phyloP scores from a whole-genome alignment of 2,797 vertebrate species.

The Galagoides demidoff region DNA sequence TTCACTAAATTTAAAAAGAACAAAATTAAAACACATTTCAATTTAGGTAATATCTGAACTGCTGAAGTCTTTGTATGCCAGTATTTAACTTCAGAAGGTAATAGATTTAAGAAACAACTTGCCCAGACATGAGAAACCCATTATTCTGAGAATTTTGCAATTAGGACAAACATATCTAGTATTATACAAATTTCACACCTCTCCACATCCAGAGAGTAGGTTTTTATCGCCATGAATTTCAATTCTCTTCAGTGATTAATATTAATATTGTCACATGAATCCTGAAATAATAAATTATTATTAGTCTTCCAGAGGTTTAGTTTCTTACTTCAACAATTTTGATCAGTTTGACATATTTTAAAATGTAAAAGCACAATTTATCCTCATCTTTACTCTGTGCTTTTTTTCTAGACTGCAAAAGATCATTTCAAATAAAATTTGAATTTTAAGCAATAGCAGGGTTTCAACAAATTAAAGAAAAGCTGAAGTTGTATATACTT shows the following conservation, averaged over 20 bases:
- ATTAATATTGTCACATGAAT: conserved; percentile 45
- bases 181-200: conserved; percentile 68
- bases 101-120: conserved; percentile 48
- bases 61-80: not conserved
- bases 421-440: conserved; percentile 31
- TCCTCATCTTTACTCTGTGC: not conserved
- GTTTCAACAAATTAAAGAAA: conserved; percentile 9
- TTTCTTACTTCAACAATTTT: conserved; percentile 31
- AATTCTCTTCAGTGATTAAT: conserved; percentile 57
- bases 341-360: conserved; percentile 8
- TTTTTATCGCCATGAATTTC: conserved; percentile 52
- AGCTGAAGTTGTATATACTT: not conserved
- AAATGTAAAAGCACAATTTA: conserved; percentile 30
- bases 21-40: conserved; percentile 53
- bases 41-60: conserved; percentile 23
- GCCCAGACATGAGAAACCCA: conserved; percentile 22
- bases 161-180: conserved; percentile 64
- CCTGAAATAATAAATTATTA: conserved; percentile 17
- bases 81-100: conserved; percentile 38
- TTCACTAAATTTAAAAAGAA: conserved; percentile 50
- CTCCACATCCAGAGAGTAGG: not conserved
- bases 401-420: not conserved
- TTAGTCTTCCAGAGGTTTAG: conserved; percentile 27
- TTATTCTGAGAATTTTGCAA: conserved; percentile 63
- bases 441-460: conserved; percentile 26